Percentiles rank a stretch among this genome's conserved stretches.
phyloP scores from a whole-genome alignment of 1,140 invertebrate genomes.

The Aphelinus atriplicis region DNA sequence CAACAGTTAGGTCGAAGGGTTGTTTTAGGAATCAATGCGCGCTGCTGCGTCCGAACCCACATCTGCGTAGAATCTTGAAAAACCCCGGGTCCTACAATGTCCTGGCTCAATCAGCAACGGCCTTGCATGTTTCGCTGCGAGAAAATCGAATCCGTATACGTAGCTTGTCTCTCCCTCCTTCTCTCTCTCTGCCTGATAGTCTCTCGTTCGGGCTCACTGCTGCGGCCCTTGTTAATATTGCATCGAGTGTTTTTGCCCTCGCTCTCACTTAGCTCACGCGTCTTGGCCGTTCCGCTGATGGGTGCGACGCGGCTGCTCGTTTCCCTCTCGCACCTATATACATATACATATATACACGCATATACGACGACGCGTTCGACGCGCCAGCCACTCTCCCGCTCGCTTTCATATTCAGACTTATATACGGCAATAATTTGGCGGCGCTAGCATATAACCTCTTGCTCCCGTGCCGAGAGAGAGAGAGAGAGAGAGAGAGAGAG shows the following conservation, averaged over 20 bases:
- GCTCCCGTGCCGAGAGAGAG: constrained; percentile 37
- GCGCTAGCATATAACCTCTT: constrained; percentile 56
- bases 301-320: constrained; percentile 37
- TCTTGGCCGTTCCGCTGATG: constrained; percentile 44
- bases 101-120: too few relatives aligned
- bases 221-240: too few relatives aligned
- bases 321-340: constrained; percentile 19
- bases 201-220: not conserved
- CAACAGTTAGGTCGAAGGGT: too few relatives aligned
- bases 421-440: constrained; percentile 65
- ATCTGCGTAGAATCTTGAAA: too few relatives aligned
- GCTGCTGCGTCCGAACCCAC: too few relatives aligned
- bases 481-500: constrained; percentile 24
- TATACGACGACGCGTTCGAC: not conserved
- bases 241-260: not conserved
- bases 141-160: too few relatives aligned
- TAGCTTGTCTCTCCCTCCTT: not conserved
- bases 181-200: not conserved
- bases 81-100: too few relatives aligned
- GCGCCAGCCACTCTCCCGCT: constrained; percentile 53
- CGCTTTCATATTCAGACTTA: constrained; percentile 67
- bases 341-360: not conserved
- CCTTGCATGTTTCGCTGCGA: too few relatives aligned
- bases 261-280: constrained; percentile 33
- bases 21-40: too few relatives aligned